A percentile compares a stretch with the other conserved stretches of the same genome.
Conservation (phyloP, 2,797 vertebrate species). For the Taeniopygia guttata region DNA sequence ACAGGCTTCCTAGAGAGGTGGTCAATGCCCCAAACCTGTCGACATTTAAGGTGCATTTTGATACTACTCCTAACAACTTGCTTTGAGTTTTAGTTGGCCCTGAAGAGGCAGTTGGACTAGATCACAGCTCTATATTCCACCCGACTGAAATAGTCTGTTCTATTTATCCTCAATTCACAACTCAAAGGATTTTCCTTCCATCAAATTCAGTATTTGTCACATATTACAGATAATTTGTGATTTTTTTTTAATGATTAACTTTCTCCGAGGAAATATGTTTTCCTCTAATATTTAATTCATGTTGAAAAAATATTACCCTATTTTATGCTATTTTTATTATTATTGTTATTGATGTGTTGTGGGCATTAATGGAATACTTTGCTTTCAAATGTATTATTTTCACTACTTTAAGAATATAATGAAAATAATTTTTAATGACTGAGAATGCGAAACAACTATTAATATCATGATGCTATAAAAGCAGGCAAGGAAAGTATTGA, state of each 20-base stretch:
- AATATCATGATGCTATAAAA: not conserved
- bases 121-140: not conserved
- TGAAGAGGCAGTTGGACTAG: not conserved
- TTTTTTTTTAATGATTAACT: not conserved
- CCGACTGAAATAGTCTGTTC: not conserved
- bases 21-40: rapidly evolving
- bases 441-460: not conserved
- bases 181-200: not conserved
- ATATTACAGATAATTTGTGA: not conserved
- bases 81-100: not conserved
- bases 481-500: not conserved
- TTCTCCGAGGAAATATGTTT: not conserved
- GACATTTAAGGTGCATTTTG: not conserved
- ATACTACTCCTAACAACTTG: not conserved
- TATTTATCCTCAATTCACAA: not conserved
- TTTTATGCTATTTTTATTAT: not conserved
- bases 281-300: not conserved
- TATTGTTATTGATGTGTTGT: not conserved
- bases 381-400: not conserved
- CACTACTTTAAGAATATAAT: not conserved
- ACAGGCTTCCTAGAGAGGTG: not conserved
- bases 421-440: not conserved
- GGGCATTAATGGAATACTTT: not conserved
- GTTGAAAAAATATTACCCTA: not conserved
- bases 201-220: not conserved